A percentile compares a stretch with the other conserved stretches of the same genome.
These are phyloP conservation scores for Melopsittacus undulatus DNA, from an alignment of 2,797 vertebrate genomes.

Conservation along the genomic window DNA sequence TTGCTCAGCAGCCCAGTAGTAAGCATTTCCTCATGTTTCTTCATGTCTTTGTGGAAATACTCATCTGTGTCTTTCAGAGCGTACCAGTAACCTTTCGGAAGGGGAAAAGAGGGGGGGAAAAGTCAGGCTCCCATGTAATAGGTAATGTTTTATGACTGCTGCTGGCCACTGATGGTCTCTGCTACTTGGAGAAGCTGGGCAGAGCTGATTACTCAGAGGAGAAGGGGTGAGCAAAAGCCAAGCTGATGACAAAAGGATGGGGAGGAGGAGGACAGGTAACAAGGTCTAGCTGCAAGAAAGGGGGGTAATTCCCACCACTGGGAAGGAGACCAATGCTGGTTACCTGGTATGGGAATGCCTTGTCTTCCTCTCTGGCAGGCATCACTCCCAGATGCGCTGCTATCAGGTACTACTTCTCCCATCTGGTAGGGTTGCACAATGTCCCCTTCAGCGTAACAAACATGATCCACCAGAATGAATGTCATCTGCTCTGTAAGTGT, in stretches of 20 bases:
- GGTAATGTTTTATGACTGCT: neutral
- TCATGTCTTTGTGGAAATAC: neutral
- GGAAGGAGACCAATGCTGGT: neutral
- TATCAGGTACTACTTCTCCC: slow-evolving; percentile 88
- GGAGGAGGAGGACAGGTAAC: neutral
- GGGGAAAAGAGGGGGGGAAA: neutral
- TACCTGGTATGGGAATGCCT: neutral
- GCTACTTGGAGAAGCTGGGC: neutral
- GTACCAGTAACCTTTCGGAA: neutral
- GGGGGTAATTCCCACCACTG: neutral
- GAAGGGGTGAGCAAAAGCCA: neutral
- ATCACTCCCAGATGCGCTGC: slow-evolving; percentile 85
- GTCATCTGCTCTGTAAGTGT: slow-evolving; percentile 85
- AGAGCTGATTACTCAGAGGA: neutral
- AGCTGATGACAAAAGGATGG: neutral
- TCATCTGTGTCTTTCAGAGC: neutral
- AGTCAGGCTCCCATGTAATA: neutral
- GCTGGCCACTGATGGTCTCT: neutral
- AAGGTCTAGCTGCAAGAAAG: neutral
- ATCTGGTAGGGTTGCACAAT: slow-evolving; percentile 84
- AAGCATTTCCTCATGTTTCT: neutral
- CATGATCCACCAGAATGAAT: slow-evolving; percentile 87
- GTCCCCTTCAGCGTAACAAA: slow-evolving; percentile 86
- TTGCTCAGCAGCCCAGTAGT: neutral
- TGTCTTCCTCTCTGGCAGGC: slow-evolving; percentile 70